Evolutionary conservation across 2,888 invertebrate genomes (phyloP), one percentile per base, ranked within the genome.

Genomic region (Biston betularia): DNA sequence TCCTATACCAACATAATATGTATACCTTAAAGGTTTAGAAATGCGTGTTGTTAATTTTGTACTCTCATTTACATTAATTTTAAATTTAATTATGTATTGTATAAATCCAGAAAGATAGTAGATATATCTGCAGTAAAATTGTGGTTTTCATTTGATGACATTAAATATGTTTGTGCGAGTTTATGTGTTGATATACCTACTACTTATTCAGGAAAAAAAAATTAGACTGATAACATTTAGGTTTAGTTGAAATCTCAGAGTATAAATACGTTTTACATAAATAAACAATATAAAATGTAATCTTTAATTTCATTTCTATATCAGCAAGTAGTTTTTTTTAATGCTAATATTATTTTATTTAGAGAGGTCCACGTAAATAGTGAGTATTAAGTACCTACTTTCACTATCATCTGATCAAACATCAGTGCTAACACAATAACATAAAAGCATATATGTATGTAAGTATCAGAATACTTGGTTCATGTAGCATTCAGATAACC

Each of bases 151-250:
- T 38, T 38, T 38, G 38, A 38, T 9, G 4, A 5, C 14, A 8
- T 46, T 4, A 14, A 46, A 11, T 46, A 46, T 33, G 24, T 54
- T 33, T 2, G 24, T 15, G 15, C 7, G 35, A 6, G 35, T 9
- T 8, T 38, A 38, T 38, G 9, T 38, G 38, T 38, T 4, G 15
- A 5, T 38, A n/a, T 52, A 53, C 52, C 52, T 55, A 42, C 54
- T 42, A 55, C 24, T 24, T 42, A 14, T 1, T 38, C 10, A 33
- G 33, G 15, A 38, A 74, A 72, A 38, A 74, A 72, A 74, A 71
- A 34, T 79, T 85, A 83, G 85, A 86, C 85, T 86, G 85, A 85
- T 77, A 82, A 78, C 71, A 69, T 68, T 63, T 81, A 81, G 75
- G 65, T 69, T 81, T 79, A 78, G 75, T 64, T 75, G 34, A 68